A percentile compares a stretch with the other conserved stretches of the same genome.
Evolutionary conservation across 2,888 invertebrate genomes (phyloP).

Genomic region (Odontocolon sp.): DNA sequence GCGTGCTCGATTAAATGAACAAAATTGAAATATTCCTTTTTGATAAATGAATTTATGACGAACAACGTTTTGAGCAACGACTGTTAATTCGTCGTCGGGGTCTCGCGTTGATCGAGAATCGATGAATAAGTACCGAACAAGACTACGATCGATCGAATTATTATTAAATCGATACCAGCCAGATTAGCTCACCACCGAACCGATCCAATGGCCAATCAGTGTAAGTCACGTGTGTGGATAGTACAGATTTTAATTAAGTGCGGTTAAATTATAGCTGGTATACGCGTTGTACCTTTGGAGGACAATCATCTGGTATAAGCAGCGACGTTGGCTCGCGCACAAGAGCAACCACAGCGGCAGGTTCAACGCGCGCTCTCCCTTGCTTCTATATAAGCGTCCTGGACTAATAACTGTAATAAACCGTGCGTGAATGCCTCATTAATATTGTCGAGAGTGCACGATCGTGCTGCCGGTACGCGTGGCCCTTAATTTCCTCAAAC

Average conservation of each 20-base stretch:
- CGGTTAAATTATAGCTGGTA: slow-evolving; percentile 56
- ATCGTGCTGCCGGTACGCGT: slow-evolving; percentile 33
- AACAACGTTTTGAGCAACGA: background rate
- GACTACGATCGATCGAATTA: background rate
- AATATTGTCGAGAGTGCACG: slow-evolving; percentile 52
- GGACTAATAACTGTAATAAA: slow-evolving; percentile 65
- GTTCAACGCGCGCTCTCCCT: slow-evolving; percentile 4
- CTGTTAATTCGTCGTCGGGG: background rate
- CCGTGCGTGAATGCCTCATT: slow-evolving; percentile 64
- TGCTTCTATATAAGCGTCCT: slow-evolving; percentile 57
- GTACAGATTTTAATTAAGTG: slow-evolving; percentile 62
- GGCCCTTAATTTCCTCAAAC: slow-evolving; percentile 59
- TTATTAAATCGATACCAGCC: slow-evolving; percentile 53
- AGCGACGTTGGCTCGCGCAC: background rate
- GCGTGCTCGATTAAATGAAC: too few species aligned
- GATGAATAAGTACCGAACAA: background rate
- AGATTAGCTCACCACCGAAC: too few species aligned
- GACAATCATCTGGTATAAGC: slow-evolving; percentile 42
- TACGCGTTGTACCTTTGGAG: slow-evolving; percentile 26
- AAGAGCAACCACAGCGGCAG: slow-evolving; percentile 5
- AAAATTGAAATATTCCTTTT: background rate
- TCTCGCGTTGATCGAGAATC: slow-evolving; percentile 15
- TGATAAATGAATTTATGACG: background rate
- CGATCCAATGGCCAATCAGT: slow-evolving; percentile 57
- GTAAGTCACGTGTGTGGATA: slow-evolving; percentile 58